A percentile compares a stretch with the other conserved stretches of the same genome.
Evolutionary conservation across 2,797 vertebrate genomes (phyloP).

Genomic region (Crossoptilon crossoptilon): DNA sequence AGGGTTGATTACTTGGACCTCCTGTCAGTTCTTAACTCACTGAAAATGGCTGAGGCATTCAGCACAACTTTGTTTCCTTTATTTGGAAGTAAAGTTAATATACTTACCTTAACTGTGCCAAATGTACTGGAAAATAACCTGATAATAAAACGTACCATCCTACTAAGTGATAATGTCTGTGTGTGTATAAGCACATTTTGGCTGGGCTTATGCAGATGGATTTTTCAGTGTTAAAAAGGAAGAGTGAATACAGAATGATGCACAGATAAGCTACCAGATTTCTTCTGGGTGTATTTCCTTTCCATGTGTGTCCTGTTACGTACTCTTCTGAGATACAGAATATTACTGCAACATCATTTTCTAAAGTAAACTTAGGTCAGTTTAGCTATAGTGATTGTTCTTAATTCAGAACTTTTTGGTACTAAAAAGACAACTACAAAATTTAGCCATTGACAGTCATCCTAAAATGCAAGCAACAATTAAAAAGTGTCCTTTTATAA

Average conservation of each 20-base stretch:
- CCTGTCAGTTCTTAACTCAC: slow-evolving; percentile 81
- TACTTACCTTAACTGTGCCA: slow-evolving; percentile 82
- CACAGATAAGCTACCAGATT: slow-evolving; percentile 50
- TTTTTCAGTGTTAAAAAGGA: slow-evolving; percentile 68
- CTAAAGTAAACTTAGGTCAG: neutral
- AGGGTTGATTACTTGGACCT: slow-evolving; percentile 81
- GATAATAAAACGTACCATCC: slow-evolving; percentile 77
- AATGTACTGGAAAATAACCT: slow-evolving; percentile 85
- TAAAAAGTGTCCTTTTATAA: neutral
- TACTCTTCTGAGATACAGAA: neutral
- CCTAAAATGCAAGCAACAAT: neutral
- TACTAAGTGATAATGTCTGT: slow-evolving; percentile 70
- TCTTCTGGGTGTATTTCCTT: neutral
- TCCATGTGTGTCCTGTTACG: neutral
- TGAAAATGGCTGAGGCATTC: slow-evolving; percentile 76
- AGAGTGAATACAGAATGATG: slow-evolving; percentile 55
- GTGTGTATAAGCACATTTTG: slow-evolving; percentile 65
- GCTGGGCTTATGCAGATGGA: slow-evolving; percentile 40
- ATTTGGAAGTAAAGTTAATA: slow-evolving; percentile 82
- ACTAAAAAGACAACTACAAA: slow-evolving; percentile 10
- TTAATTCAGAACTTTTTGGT: slow-evolving; percentile 12
- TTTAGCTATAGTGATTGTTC: neutral
- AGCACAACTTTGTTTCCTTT: slow-evolving; percentile 79
- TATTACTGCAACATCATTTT: slow-evolving; percentile 1
- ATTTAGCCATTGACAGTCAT: slow-evolving; percentile 3